These are phyloP conservation scores for Emys orbicularis DNA, from an alignment of 2,797 vertebrate species.

Conservation along the genomic window DNA sequence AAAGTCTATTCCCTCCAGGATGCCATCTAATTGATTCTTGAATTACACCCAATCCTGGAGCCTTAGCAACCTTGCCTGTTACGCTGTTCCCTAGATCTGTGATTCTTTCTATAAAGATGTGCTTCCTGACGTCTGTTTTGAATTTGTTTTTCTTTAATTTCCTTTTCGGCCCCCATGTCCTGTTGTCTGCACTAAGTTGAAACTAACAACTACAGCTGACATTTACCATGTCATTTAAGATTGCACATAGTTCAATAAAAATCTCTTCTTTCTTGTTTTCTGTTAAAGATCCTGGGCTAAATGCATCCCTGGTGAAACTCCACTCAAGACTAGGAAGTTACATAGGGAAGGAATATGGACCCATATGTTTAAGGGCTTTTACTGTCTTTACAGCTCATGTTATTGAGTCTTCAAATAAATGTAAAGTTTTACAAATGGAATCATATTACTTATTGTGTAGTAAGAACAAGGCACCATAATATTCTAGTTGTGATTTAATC, in stretches of 20 bases:
- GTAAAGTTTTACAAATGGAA: accelerated
- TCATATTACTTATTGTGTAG: accelerated
- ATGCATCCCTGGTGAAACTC: background rate
- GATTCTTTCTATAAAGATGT: background rate
- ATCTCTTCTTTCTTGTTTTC: background rate
- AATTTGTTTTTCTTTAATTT: background rate
- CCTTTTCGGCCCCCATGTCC: background rate
- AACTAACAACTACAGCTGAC: background rate
- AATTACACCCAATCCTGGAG: background rate
- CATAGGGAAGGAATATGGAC: background rate
- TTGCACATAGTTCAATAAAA: background rate
- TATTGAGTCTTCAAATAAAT: background rate
- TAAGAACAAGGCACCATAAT: accelerated
- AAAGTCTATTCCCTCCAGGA: background rate
- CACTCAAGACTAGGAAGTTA: background rate
- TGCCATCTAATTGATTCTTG: background rate
- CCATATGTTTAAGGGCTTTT: accelerated
- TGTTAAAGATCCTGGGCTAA: background rate
- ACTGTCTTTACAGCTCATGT: background rate
- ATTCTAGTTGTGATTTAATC: accelerated
- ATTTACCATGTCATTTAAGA: background rate
- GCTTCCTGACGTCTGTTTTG: slow-evolving; percentile 5
- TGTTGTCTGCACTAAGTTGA: background rate
- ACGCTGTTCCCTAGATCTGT: accelerated
- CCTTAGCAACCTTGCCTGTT: background rate